These are phyloP conservation scores for Drosophila recens DNA, from an alignment of 2,888 invertebrate genomes.

Conservation along the genomic window DNA sequence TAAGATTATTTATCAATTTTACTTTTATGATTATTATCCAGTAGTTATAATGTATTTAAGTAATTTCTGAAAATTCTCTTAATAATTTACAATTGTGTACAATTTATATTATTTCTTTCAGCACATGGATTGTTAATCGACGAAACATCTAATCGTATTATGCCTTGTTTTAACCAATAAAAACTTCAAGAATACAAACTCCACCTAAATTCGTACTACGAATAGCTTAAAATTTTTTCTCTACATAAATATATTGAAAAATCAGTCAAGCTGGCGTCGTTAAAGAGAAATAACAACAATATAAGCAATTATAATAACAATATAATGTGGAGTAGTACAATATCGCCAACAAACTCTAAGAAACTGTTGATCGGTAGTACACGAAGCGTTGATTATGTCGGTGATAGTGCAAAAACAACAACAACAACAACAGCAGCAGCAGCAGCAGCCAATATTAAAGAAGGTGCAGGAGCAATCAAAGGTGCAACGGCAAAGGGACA, in stretches of 20 bases:
- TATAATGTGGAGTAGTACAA: constrained; percentile 85
- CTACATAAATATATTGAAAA: constrained; percentile 12
- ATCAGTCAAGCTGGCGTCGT: constrained; percentile 72
- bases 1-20: background rate
- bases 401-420: constrained; percentile 80
- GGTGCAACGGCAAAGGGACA: constrained; percentile 46
- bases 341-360: constrained; percentile 85
- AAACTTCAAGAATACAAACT: background rate
- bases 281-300: constrained; percentile 60
- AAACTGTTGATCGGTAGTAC: constrained; percentile 85
- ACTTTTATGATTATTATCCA: background rate
- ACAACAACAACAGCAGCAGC: constrained; percentile 56
- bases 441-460: constrained; percentile 56
- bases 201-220: background rate
- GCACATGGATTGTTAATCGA: background rate
- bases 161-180: constrained; percentile 24
- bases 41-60: background rate
- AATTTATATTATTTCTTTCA: background rate
- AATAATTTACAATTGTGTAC: background rate
- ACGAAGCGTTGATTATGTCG: constrained; percentile 85
- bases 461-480: constrained; percentile 43
- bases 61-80: background rate
- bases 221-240: constrained; percentile 1
- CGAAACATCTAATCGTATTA: constrained; percentile 7
- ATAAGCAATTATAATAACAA: constrained; percentile 74